Percentiles rank a stretch among this genome's conserved stretches.
phyloP scores from a whole-genome alignment of 2,797 vertebrate genomes.

The Lutjanus campechanus region DNA sequence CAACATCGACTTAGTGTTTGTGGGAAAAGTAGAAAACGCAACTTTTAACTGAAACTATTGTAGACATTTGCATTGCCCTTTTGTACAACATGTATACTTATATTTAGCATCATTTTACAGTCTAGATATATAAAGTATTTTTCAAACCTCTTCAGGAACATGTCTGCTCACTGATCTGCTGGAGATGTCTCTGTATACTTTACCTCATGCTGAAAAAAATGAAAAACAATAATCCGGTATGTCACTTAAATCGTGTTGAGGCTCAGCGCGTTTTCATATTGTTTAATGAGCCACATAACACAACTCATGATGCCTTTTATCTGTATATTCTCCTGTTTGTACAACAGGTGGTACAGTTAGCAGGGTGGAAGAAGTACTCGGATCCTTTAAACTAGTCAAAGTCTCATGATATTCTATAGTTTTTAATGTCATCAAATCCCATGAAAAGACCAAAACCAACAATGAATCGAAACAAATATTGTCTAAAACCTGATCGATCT shows the following conservation, averaged over 20 bases:
- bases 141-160: background rate
- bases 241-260: background rate
- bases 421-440: too few relatives aligned
- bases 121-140: background rate
- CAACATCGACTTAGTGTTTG: too few relatives aligned
- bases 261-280: background rate
- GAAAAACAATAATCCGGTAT: background rate
- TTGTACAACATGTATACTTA: accelerated
- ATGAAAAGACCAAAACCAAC: too few relatives aligned
- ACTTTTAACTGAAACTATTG: background rate
- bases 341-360: too few relatives aligned
- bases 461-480: too few relatives aligned
- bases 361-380: background rate
- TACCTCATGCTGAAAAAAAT: background rate
- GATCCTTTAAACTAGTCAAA: background rate
- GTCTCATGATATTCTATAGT: too few relatives aligned
- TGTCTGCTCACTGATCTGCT: background rate
- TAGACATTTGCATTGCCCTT: background rate
- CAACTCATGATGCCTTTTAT: background rate
- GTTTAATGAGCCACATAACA: constrained; percentile 20
- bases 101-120: background rate
- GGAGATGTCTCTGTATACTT: background rate
- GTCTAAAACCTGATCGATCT: too few relatives aligned
- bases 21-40: too few relatives aligned
- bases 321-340: background rate